phyloP scores from a whole-genome alignment of 2,113 vertebrate species.

The Scolopax mira region DNA sequence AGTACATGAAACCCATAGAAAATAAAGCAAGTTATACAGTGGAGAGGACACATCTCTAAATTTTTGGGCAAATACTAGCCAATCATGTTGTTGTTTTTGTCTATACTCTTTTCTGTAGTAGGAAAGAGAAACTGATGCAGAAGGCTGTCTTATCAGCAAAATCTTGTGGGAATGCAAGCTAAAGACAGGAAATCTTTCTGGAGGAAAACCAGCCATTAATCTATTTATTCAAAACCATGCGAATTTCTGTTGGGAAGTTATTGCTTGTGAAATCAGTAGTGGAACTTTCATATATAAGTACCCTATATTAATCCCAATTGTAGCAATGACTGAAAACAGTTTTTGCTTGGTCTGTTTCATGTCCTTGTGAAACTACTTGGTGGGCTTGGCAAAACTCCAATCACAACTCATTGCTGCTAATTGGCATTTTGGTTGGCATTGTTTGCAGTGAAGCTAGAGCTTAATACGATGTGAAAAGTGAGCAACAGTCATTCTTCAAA shows the following conservation, averaged over 20 bases:
- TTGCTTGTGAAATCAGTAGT: neutral
- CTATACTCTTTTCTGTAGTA: neutral
- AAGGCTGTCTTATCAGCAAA: neutral
- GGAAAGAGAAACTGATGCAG: neutral
- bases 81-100: neutral
- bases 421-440: neutral
- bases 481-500: neutral
- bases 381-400: neutral
- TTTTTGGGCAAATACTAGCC: neutral
- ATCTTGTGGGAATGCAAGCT: neutral
- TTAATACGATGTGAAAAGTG: neutral
- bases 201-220: neutral
- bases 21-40: neutral
- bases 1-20: neutral
- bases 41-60: neutral
- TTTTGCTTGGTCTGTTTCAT: neutral
- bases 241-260: neutral
- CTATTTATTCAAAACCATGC: neutral
- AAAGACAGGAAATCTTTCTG: neutral
- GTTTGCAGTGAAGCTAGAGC: neutral
- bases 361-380: neutral
- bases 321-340: neutral
- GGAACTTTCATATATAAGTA: neutral
- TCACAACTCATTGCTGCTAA: neutral
- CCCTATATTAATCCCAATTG: neutral